Conservation (phyloP, 2,113 vertebrate species). For the Anguilla japonica region DNA sequence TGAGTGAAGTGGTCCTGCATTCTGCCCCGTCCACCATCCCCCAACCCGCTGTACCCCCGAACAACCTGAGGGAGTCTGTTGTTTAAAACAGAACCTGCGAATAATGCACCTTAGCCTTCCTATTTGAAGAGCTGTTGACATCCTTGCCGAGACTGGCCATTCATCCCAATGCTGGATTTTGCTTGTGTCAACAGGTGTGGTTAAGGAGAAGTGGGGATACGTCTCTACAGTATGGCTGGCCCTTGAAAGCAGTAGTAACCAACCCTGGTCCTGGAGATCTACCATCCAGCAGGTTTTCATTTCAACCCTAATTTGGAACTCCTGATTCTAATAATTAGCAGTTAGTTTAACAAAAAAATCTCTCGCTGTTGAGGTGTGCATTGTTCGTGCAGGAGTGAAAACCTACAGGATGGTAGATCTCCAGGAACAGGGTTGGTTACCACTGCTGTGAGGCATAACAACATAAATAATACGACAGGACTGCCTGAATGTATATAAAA, state of each 20-base stretch:
- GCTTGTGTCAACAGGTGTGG: background rate
- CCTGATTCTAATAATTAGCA: too few relatives aligned
- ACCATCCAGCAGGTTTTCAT: too few relatives aligned
- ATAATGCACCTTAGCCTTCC: background rate
- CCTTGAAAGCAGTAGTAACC: background rate
- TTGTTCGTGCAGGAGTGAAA: too few relatives aligned
- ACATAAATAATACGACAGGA: background rate
- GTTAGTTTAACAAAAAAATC: too few relatives aligned
- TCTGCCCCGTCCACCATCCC: conserved; percentile 39
- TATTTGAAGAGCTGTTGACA: conserved; percentile 2
- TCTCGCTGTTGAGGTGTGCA: too few relatives aligned
- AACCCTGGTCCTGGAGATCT: too few relatives aligned
- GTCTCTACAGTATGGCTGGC: background rate
- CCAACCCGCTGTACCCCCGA: conserved; percentile 3
- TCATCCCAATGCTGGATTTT: background rate
- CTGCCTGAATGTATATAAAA: background rate
- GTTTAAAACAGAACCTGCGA: conserved; percentile 62
- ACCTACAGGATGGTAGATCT: too few relatives aligned
- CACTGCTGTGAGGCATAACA: too few relatives aligned
- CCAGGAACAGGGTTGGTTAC: too few relatives aligned
- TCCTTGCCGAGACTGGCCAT: background rate
- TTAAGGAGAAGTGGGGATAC: background rate
- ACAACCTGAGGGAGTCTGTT: conserved; percentile 73
- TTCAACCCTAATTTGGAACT: too few relatives aligned
- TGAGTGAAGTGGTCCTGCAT: conserved; percentile 60